Evolutionary conservation across 2,888 invertebrate species (phyloP), one percentile per base, ranked within the genome.

Genomic region (Tetranychus piercei): DNA sequence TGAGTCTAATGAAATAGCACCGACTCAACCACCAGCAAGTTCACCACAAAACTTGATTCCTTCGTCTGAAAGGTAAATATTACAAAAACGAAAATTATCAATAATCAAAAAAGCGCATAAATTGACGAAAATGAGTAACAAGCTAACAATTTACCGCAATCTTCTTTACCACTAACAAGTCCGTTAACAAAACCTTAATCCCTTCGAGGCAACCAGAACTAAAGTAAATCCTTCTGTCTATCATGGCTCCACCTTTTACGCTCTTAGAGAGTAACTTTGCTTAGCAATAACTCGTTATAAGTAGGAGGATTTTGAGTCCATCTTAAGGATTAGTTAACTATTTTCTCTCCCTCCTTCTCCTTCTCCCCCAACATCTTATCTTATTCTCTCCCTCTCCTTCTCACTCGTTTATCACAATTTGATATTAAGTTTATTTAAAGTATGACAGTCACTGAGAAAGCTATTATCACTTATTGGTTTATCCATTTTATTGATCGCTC

Each of bases 21-120:
- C 55, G 7, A 3, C 55, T 55, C 6, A 9, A 55, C 55, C 55
- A 55, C 5, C 55, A 55, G 22, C 20, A 69, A 23, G 34, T 69
- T 69, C 69, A 69, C 18, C 69, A 69, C 1, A 22, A 23, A 66
- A 20, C 20, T 66, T 66, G 66, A 22, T 69, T 20, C 69, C 69
- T 4, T 69, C 69, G 9, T 69, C 69, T 69, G 20, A 69, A 69
- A 20, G 69, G 69, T 69, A 69, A 69, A 69, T 69, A 55, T 55
- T 9, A 55, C 15, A 55, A 55, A 55, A 55, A 55, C 34, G 34
- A 34, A 34, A 34, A 34, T 34, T 34, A 34, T 34, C 34, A 34
- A 34, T 34, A 5, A 34, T 34, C 34, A 34, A 5, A 34, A 34
- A 34, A 34, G 34, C 34, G 34, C 34, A 34, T 34, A 34, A 34